A percentile compares a stretch with the other conserved stretches of the same genome.
Conservation (phyloP, 2,113 vertebrate species). For the Entomyzon cyanotis region DNA sequence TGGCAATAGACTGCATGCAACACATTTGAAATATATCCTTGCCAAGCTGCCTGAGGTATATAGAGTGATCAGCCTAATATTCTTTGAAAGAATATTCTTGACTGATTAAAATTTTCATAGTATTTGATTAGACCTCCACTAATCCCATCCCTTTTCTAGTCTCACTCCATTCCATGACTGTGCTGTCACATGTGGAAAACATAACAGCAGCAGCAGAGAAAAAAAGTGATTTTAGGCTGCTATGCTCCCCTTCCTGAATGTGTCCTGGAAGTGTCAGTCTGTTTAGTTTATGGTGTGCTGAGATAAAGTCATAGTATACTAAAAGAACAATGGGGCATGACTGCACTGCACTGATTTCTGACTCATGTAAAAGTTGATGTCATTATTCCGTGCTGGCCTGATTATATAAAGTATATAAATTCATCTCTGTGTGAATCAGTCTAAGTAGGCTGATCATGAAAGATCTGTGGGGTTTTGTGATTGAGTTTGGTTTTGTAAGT, state of each 20-base stretch:
- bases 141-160: background rate
- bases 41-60: background rate
- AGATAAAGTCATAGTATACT: background rate
- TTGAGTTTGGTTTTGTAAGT: background rate
- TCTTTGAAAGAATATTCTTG: background rate
- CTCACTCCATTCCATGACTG: background rate
- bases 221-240: background rate
- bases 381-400: background rate
- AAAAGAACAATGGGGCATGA: slow-evolving; percentile 19
- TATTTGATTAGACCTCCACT: background rate
- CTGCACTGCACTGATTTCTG: background rate
- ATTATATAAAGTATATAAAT: background rate
- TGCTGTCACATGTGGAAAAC: background rate
- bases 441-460: background rate
- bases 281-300: background rate
- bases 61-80: background rate
- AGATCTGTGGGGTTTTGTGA: background rate
- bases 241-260: background rate
- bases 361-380: slow-evolving; percentile 2
- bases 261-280: slow-evolving; percentile 31
- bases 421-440: background rate
- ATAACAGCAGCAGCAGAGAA: background rate
- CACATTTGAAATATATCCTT: background rate
- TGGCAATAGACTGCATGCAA: background rate
- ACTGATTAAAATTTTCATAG: background rate